Conservation (phyloP, 2,113 vertebrate genomes). For the Corapipo altera region DNA sequence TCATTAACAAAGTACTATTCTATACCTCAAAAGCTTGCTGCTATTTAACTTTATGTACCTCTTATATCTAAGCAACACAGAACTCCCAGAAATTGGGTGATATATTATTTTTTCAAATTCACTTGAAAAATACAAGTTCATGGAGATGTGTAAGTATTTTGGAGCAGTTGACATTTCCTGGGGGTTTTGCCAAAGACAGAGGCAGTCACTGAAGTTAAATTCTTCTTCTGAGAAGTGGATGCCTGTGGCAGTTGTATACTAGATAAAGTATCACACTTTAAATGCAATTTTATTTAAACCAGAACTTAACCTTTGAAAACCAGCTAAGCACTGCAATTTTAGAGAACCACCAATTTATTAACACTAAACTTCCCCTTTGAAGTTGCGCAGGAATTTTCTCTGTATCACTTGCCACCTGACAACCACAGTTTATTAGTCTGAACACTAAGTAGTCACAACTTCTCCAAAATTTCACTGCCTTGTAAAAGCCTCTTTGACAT, state of each 20-base stretch:
- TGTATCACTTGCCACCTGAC: neutral
- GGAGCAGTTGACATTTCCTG: neutral
- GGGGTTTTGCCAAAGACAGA: neutral
- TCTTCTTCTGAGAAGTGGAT: neutral
- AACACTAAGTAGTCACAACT: neutral
- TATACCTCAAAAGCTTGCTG: neutral
- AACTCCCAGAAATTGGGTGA: neutral
- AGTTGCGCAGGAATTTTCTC: neutral
- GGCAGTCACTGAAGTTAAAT: neutral
- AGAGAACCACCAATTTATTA: neutral
- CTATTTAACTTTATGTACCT: neutral
- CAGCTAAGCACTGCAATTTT: neutral
- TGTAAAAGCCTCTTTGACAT: neutral
- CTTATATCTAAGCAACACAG: neutral
- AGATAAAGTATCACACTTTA: neutral
- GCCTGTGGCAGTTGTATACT: neutral
- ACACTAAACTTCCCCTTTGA: neutral
- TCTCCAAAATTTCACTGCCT: neutral
- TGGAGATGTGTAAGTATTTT: neutral
- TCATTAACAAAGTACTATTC: neutral
- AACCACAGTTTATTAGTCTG: neutral
- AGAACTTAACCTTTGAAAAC: neutral
- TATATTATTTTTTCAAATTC: neutral
- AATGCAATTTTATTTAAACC: neutral
- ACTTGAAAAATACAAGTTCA: neutral